Evolutionary conservation across 2,797 vertebrate species (phyloP).

Genomic region (Hirundo rustica): DNA sequence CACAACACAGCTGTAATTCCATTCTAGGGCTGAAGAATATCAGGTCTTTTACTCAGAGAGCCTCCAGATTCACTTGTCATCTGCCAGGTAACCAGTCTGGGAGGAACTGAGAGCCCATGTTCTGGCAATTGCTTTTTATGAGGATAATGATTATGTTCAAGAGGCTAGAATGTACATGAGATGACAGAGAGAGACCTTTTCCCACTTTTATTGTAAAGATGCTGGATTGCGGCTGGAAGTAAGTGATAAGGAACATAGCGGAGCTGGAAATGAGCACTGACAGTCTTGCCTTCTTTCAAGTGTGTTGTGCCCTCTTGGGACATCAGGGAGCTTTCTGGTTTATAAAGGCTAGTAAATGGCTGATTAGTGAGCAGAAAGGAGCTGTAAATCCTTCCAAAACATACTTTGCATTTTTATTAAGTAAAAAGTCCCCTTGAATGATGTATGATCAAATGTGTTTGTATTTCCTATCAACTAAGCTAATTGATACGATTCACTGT

Average conservation of each 20-base stretch:
- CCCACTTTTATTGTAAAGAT: not conserved
- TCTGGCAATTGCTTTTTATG: not conserved
- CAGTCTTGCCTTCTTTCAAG: constrained; percentile 27
- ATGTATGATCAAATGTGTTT: constrained; percentile 20
- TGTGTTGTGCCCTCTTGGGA: not conserved
- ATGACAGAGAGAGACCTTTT: not conserved
- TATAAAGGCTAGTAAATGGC: constrained; percentile 42
- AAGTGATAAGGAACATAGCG: constrained; percentile 11
- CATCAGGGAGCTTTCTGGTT: constrained; percentile 24
- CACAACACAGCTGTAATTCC: not conserved
- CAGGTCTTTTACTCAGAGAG: not conserved
- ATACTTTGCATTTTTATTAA: constrained; percentile 52
- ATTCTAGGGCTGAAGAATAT: not conserved
- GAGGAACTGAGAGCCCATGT: not conserved
- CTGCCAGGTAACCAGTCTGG: not conserved
- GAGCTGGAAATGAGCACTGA: constrained; percentile 16
- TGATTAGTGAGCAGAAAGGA: constrained; percentile 50
- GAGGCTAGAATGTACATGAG: not conserved
- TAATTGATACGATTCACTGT: not conserved
- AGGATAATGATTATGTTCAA: not conserved
- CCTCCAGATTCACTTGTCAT: not conserved
- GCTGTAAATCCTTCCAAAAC: constrained; percentile 44
- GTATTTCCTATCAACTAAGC: constrained; percentile 25
- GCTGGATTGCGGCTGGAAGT: constrained; percentile 37
- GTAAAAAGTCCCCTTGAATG: constrained; percentile 33